Conservation (phyloP, 2,888 invertebrate genomes). For the Cataglyphis rosenhaueri region DNA sequence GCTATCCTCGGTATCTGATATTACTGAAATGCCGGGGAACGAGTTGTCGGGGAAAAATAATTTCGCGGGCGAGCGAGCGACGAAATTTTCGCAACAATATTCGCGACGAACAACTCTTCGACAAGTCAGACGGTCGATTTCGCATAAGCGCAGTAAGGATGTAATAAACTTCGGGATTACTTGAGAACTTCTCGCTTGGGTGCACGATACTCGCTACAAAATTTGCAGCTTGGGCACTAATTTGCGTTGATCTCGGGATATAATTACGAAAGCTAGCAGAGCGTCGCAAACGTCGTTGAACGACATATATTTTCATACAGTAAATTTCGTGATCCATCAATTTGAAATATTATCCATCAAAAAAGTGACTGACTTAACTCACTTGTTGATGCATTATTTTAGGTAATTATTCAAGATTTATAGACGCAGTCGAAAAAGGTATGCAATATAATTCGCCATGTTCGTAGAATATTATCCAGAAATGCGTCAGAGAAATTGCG, state of each 20-base stretch:
- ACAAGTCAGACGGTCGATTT: conserved; percentile 28
- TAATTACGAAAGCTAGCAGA: conserved; percentile 12
- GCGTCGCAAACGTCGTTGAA: conserved; percentile 16
- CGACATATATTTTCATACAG: background rate
- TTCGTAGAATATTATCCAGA: background rate
- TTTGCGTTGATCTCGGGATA: conserved; percentile 38
- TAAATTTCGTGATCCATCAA: background rate
- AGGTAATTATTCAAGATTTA: conserved; percentile 2
- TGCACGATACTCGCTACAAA: conserved; percentile 28
- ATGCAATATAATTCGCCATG: conserved; percentile 10
- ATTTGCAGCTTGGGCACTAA: conserved; percentile 29
- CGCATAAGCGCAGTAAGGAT: conserved; percentile 13
- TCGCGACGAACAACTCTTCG: background rate
- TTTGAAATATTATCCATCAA: background rate
- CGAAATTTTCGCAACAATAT: conserved; percentile 31
- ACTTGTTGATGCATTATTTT: background rate
- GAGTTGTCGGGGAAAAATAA: conserved; percentile 26
- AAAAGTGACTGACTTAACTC: background rate
- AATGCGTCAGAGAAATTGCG: conserved; percentile 30
- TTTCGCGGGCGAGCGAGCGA: conserved; percentile 12
- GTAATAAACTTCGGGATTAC: conserved; percentile 46
- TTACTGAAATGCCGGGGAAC: conserved; percentile 41
- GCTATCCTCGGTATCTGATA: conserved; percentile 51
- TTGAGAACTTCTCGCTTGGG: conserved; percentile 12
- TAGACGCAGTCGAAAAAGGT: background rate